phyloP scores from a whole-genome alignment of 2,888 invertebrate species.

The Amphimallon solstitiale region DNA sequence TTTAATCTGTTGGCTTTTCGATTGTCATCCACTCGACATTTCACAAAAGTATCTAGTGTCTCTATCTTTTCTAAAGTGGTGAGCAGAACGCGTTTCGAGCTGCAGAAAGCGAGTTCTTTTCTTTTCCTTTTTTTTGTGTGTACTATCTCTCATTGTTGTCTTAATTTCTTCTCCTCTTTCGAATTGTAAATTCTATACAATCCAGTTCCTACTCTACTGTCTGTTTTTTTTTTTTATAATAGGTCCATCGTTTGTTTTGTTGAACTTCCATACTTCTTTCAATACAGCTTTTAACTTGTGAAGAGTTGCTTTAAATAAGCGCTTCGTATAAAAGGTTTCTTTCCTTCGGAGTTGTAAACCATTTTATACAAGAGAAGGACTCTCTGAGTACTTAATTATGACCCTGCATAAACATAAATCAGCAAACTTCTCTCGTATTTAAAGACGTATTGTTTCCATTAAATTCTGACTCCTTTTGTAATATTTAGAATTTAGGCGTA shows the following conservation, averaged over 20 bases:
- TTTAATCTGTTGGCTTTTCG: slow-evolving; percentile 3
- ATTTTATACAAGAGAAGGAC: not conserved
- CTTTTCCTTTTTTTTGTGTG: too few species aligned
- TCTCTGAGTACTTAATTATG: not conserved
- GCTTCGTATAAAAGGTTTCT: not conserved
- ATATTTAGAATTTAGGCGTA: too few species aligned
- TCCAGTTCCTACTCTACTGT: slow-evolving; percentile 5
- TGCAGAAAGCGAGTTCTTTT: slow-evolving; percentile 8
- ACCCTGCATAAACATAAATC: too few species aligned
- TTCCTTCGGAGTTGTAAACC: not conserved
- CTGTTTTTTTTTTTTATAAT: not conserved
- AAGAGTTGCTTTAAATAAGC: slow-evolving; percentile 1
- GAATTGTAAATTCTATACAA: slow-evolving; percentile 17
- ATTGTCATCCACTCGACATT: slow-evolving; percentile 30
- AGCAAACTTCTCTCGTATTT: too few species aligned
- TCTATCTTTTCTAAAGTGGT: slow-evolving; percentile 16
- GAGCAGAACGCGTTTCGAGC: not conserved
- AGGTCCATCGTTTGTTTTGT: not conserved
- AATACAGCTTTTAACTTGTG: slow-evolving; percentile 16
- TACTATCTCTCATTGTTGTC: slow-evolving; percentile 20
- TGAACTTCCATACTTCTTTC: slow-evolving; percentile 12
- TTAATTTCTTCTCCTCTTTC: slow-evolving; percentile 24
- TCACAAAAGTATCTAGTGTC: slow-evolving; percentile 26
- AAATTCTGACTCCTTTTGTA: too few species aligned
- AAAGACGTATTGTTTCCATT: too few species aligned